A percentile compares a stretch with the other conserved stretches of the same genome.
Conservation (phyloP, 2,888 invertebrate species). For the Pyrocoelia pectoralis region DNA sequence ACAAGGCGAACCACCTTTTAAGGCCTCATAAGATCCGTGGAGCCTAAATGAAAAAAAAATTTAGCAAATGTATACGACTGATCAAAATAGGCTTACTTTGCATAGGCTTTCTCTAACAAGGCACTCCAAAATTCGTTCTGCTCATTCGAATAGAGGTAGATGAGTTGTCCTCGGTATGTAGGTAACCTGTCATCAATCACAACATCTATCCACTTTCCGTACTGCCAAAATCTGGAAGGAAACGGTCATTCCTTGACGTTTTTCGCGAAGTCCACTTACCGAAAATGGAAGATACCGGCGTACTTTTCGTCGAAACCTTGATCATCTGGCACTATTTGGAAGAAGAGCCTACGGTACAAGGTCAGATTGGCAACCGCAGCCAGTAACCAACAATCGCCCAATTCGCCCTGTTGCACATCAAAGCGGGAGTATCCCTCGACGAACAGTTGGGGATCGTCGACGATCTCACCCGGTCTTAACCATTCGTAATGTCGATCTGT, state of each 20-base stretch:
- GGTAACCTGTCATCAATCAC: constrained; percentile 93
- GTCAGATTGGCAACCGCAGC: constrained; percentile 96
- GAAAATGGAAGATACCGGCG: constrained; percentile 94
- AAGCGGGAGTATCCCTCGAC: constrained; percentile 96
- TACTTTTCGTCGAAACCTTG: constrained; percentile 94
- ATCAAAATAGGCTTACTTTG: no score
- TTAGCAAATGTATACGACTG: no score
- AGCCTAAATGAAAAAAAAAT: constrained; percentile 68
- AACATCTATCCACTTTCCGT: constrained; percentile 92
- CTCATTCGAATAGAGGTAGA: constrained; percentile 88
- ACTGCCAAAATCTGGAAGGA: constrained; percentile 95
- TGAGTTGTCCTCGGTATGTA: constrained; percentile 81
- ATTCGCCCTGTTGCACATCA: constrained; percentile 96
- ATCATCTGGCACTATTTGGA: constrained; percentile 95
- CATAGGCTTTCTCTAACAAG: constrained; percentile 93
- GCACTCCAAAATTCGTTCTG: constrained; percentile 97
- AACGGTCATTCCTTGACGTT: no score
- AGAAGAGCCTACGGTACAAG: constrained; percentile 84
- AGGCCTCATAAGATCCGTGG: constrained; percentile 96
- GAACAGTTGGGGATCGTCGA: constrained; percentile 86
- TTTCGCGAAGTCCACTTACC: no score
- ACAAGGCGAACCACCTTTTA: constrained; percentile 96
- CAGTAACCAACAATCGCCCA: constrained; percentile 96
- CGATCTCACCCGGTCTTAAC: constrained; percentile 91
- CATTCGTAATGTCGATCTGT: constrained; percentile 89